Percentiles rank a stretch among this genome's conserved stretches.
Conservation (phyloP, 2,888 invertebrate species). For the Tribolium freemani region DNA sequence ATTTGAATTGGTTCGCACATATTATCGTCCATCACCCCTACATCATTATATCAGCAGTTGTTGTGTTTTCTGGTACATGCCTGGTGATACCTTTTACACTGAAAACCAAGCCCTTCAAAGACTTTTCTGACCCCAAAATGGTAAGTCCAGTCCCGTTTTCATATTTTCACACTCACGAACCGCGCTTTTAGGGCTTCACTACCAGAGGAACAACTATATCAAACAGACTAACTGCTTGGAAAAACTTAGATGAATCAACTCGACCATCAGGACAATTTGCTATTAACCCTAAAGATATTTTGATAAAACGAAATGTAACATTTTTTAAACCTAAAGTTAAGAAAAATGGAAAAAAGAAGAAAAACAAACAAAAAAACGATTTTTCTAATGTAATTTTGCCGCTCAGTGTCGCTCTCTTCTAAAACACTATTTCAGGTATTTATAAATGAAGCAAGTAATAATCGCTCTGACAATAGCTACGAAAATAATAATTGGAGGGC, state of each 20-base stretch:
- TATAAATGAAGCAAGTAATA: constrained; percentile 54
- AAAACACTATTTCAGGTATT: constrained; percentile 47
- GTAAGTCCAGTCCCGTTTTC: constrained; percentile 68
- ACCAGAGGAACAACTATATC: constrained; percentile 90
- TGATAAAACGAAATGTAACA: constrained; percentile 51
- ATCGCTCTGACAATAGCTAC: constrained; percentile 49
- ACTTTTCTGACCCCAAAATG: constrained; percentile 89
- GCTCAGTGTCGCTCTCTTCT: background rate
- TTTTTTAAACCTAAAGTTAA: constrained; percentile 44
- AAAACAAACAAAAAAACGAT: constrained; percentile 39
- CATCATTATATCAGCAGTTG: constrained; percentile 74
- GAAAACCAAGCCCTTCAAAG: constrained; percentile 77
- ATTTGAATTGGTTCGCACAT: constrained; percentile 75
- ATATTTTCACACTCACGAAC: background rate
- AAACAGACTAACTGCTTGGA: constrained; percentile 85
- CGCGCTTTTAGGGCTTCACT: constrained; percentile 86
- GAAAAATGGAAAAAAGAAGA: constrained; percentile 44
- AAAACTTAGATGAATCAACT: constrained; percentile 84
- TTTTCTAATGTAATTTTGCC: constrained; percentile 32
- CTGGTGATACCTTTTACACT: constrained; percentile 76
- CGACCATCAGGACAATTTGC: constrained; percentile 78
- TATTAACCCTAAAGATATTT: constrained; percentile 80
- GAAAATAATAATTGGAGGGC: constrained; percentile 74
- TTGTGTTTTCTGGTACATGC: constrained; percentile 76
- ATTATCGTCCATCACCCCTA: constrained; percentile 79